Percentiles rank a stretch among this genome's conserved stretches.
Evolutionary conservation across 2,888 invertebrate genomes (phyloP).

Genomic region (Rapana venosa): DNA sequence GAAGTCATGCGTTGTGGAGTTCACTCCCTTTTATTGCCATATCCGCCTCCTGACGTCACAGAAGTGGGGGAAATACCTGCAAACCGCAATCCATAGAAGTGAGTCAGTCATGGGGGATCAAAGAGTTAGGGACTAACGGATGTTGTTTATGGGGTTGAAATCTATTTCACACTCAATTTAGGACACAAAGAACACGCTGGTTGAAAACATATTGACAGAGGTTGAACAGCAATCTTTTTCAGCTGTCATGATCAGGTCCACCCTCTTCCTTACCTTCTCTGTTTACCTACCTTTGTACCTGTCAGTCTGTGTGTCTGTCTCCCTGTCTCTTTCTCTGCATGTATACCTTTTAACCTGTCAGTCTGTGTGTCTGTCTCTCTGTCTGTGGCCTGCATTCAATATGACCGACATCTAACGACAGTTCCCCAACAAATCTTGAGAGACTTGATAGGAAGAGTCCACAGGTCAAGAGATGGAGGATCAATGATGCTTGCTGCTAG

Average conservation of each 20-base stretch:
- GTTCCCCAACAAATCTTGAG: no score
- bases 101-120: neutral
- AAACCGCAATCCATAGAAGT: neutral
- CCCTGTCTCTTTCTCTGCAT: neutral
- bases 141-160: no score
- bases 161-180: no score
- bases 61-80: neutral
- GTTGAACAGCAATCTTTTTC: no score
- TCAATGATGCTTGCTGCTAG: no score
- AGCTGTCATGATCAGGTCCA: neutral
- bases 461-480: no score
- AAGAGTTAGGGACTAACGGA: neutral
- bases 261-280: neutral
- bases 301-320: neutral
- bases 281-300: neutral
- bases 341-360: neutral
- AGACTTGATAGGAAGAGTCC: no score
- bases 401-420: no score
- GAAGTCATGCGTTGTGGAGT: constrained; percentile 1
- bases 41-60: neutral
- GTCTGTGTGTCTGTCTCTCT: neutral
- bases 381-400: no score
- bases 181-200: no score
- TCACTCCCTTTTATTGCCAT: neutral
- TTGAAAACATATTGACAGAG: no score